Evolutionary conservation across 2,888 invertebrate species (phyloP), one percentile per base, ranked within the genome.

Genomic region (Andrena flavipes): DNA sequence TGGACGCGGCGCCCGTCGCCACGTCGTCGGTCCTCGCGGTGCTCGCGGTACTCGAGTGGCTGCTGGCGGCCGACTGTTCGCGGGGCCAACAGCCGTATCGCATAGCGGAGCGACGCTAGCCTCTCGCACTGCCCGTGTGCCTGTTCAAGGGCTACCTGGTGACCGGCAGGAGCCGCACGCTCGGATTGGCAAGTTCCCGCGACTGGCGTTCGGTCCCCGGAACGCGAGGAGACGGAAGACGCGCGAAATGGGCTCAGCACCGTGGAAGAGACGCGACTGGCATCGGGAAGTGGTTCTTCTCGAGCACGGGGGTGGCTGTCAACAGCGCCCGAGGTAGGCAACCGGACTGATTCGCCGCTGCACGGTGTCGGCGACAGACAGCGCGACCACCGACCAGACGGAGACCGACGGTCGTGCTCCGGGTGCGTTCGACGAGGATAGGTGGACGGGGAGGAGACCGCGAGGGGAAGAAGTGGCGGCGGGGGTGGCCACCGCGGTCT

Each of bases 301-400:
- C 65, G 82, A 76, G 75, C 73, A 73, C 78, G 67, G 77, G 82
- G 88, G 76, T 88, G 67, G 83, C 77, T 82, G 78, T 86, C 85
- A 84, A 81, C 84, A 84, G 82, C 89, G 90, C 88, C 90, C 88
- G 87, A 87, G 86, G 88, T 87, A 89, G 91, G 88, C 91, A 91
- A 90, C 88, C 90, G 87, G 88, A 91, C 90, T 91, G 90, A 89
- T 85, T 84, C 68, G 76, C 78, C 42, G 82, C 84, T 82, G 84
- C 85, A 82, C 87, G 62, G 76, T 76, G 82, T 80, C 86, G 84
- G 86, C 88, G 87, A 85, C 84, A 85, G 87, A 88, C 87, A 86
- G 82, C 83, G 80, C 80, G 74, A 72, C 76, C 70, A 62, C 73
- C 77, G 76, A 35, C 33, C n/a, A 68, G 56, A 64, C 75, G 23